phyloP scores from a whole-genome alignment of 2,888 invertebrate genomes.

The Eumacrocentrus americanus region DNA sequence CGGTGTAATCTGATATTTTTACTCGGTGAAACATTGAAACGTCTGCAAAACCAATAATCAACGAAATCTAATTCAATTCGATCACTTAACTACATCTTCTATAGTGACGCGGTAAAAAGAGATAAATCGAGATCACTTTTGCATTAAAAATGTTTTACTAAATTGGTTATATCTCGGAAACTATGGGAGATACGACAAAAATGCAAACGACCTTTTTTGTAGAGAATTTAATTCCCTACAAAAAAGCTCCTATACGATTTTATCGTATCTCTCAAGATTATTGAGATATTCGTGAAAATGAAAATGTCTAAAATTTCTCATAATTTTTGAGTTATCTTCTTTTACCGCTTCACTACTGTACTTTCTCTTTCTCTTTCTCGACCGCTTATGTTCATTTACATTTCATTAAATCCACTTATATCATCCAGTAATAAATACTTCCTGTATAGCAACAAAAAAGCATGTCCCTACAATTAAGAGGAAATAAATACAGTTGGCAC shows the following conservation, averaged over 20 bases:
- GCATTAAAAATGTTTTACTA: too few relatives aligned
- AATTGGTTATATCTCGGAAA: too few relatives aligned
- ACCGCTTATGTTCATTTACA: not conserved
- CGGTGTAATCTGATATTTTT: too few relatives aligned
- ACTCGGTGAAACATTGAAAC: not conserved
- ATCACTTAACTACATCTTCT: not conserved
- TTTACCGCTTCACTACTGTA: not conserved
- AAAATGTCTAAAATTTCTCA: not conserved
- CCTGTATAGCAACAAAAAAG: not conserved
- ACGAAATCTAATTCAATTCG: not conserved
- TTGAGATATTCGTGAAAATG: not conserved
- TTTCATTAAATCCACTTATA: not conserved
- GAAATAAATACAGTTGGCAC: not conserved
- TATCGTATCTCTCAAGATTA: not conserved
- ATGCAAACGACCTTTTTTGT: not conserved
- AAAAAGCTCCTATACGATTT: too few relatives aligned
- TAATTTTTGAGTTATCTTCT: not conserved
- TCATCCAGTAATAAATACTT: not conserved
- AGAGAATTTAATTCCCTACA: not conserved
- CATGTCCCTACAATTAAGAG: not conserved
- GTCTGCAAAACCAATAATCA: too few relatives aligned
- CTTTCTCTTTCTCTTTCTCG: not conserved
- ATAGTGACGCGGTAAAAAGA: too few relatives aligned
- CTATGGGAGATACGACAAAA: not conserved
- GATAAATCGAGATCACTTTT: too few relatives aligned